These are phyloP conservation scores for Caenorhabditis imperialis DNA, from an alignment of 2,888 invertebrate genomes.

Conservation along the genomic window DNA sequence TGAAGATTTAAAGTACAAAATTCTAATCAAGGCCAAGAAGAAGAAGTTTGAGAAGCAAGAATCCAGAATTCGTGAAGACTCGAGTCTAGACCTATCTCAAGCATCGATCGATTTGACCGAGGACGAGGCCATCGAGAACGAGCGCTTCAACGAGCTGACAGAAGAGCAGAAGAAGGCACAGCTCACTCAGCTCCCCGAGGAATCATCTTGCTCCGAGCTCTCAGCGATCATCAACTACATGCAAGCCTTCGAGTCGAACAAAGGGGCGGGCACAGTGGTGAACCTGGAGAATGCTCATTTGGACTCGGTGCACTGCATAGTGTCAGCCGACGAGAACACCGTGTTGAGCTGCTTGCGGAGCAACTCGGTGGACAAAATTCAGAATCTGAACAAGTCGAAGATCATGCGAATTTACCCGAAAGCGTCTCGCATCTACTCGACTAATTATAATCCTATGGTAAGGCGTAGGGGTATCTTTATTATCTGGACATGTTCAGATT, in stretches of 20 bases:
- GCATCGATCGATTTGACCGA: constrained; percentile 41
- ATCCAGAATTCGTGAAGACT: constrained; percentile 35
- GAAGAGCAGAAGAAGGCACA: constrained; percentile 56
- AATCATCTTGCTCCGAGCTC: constrained; percentile 60
- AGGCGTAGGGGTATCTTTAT: no score
- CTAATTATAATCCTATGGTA: constrained; percentile 63
- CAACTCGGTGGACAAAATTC: constrained; percentile 34
- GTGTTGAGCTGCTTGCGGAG: constrained; percentile 26
- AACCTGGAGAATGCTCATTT: constrained; percentile 35
- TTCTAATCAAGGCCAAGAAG: constrained; percentile 71
- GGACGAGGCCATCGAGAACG: constrained; percentile 45
- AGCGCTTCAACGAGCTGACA: constrained; percentile 44
- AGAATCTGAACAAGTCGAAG: constrained; percentile 41
- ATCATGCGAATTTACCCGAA: constrained; percentile 55
- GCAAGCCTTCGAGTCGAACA: constrained; percentile 58
- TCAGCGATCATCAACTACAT: constrained; percentile 74
- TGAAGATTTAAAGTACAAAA: constrained; percentile 66
- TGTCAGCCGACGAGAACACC: constrained; percentile 52
- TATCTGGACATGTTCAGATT: no score
- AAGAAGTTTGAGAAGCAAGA: constrained; percentile 50
- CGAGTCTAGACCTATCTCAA: constrained; percentile 34
- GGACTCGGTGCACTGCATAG: constrained; percentile 42
- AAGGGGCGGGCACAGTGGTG: constrained; percentile 14
- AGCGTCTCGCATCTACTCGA: constrained; percentile 55
- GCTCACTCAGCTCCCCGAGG: constrained; percentile 48